Percentiles rank a stretch among this genome's conserved stretches.
Conservation (phyloP, 2,888 invertebrate species). For the Pterostichus niger region DNA sequence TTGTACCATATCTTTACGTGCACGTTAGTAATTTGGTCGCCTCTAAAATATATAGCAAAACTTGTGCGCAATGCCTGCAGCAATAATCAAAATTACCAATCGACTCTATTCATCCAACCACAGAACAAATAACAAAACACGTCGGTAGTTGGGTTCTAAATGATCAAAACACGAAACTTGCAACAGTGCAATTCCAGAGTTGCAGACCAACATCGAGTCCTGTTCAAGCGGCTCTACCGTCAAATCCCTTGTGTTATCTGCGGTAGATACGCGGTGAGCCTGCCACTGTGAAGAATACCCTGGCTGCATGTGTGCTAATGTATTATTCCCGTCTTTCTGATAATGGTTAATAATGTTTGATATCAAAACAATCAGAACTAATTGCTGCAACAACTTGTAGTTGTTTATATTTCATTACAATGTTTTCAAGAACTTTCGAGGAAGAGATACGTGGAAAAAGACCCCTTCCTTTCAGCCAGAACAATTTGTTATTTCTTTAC, state of each 20-base stretch:
- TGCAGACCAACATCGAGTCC: neutral
- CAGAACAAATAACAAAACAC: slow-evolving; percentile 42
- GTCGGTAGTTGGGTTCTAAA: neutral
- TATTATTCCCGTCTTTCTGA: slow-evolving; percentile 39
- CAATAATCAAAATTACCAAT: slow-evolving; percentile 45
- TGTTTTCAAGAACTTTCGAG: slow-evolving; percentile 5
- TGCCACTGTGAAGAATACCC: neutral
- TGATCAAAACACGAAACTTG: slow-evolving; percentile 34
- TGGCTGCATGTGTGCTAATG: neutral
- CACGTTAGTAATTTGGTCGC: too few species aligned
- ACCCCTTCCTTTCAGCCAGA: too few species aligned
- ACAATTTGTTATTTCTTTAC: too few species aligned
- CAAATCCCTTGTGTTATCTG: neutral
- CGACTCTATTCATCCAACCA: slow-evolving; percentile 34
- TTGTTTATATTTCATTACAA: slow-evolving; percentile 55
- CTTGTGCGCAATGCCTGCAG: slow-evolving; percentile 1
- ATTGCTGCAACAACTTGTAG: slow-evolving; percentile 47
- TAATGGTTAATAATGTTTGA: slow-evolving; percentile 59
- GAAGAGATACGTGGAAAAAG: neutral
- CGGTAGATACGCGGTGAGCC: neutral
- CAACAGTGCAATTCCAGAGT: neutral
- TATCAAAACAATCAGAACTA: slow-evolving; percentile 59
- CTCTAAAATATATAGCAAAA: slow-evolving; percentile 1
- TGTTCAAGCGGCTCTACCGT: neutral
- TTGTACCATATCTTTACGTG: too few species aligned